Percentiles rank a stretch among this genome's conserved stretches.
phyloP scores from a whole-genome alignment of 2,797 vertebrate genomes.

The Babyrousa celebensis region DNA sequence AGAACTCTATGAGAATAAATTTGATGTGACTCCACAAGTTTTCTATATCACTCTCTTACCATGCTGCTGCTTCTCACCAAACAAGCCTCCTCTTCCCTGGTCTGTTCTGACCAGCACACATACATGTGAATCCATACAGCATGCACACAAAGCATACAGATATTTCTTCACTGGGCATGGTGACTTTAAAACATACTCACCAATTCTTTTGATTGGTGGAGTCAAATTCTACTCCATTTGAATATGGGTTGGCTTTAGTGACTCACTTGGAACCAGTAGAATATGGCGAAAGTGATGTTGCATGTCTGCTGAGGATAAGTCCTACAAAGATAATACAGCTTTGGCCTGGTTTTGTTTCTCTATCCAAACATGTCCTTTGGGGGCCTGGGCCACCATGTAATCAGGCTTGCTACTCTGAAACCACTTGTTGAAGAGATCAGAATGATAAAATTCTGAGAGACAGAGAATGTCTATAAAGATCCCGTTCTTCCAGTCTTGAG shows the following conservation, averaged over 20 bases:
- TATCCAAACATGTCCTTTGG: background rate
- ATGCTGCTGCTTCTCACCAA: background rate
- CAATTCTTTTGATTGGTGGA: background rate
- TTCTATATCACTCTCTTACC: too few species aligned
- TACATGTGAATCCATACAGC: background rate
- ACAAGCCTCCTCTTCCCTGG: background rate
- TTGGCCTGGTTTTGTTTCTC: background rate
- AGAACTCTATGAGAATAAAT: background rate
- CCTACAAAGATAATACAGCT: background rate
- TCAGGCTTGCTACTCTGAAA: background rate
- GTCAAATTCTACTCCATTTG: background rate
- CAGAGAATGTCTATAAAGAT: accelerated
- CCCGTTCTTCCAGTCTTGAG: background rate
- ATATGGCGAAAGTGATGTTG: background rate
- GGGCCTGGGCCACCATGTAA: background rate
- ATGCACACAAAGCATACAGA: background rate
- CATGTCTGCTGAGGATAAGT: accelerated
- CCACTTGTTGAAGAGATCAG: background rate
- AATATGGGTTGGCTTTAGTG: background rate
- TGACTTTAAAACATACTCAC: background rate
- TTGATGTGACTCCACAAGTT: background rate
- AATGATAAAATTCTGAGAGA: background rate
- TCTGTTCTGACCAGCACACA: background rate
- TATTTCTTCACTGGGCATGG: background rate
- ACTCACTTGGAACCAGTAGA: background rate